These are phyloP conservation scores for Polyergus mexicanus DNA, from an alignment of 1,140 invertebrate genomes.

Conservation along the genomic window DNA sequence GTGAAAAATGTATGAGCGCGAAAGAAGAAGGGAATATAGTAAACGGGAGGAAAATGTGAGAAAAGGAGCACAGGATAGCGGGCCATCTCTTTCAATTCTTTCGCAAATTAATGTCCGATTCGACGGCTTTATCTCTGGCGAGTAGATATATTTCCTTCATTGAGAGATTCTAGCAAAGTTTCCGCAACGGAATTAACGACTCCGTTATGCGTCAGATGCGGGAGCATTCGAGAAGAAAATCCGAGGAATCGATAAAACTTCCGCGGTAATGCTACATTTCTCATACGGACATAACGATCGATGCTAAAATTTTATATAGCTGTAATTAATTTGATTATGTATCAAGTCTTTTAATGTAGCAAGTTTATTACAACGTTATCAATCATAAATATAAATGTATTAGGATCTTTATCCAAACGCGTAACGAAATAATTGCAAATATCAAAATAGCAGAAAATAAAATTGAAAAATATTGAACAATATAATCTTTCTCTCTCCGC, in stretches of 20 bases:
- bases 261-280: constrained; percentile 20
- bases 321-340: constrained; percentile 17
- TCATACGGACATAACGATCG: constrained; percentile 7
- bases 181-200: constrained; percentile 36
- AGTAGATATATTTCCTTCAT: constrained; percentile 50
- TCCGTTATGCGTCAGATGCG: constrained; percentile 46
- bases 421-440: neutral
- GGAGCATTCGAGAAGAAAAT: constrained; percentile 11
- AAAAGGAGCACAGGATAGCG: constrained; percentile 34
- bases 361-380: neutral
- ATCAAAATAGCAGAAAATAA: neutral
- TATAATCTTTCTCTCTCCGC: no score
- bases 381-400: neutral
- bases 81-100: constrained; percentile 55
- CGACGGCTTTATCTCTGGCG: constrained; percentile 58
- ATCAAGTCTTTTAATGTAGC: neutral
- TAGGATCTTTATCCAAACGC: neutral
- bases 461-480: neutral
- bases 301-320: neutral
- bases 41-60: constrained; percentile 25
- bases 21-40: constrained; percentile 7
- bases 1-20: constrained; percentile 48
- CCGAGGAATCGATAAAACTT: constrained; percentile 24
- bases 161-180: constrained; percentile 48
- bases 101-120: constrained; percentile 51